phyloP scores from a whole-genome alignment of 2,888 invertebrate species.

The Cryptus armator region DNA sequence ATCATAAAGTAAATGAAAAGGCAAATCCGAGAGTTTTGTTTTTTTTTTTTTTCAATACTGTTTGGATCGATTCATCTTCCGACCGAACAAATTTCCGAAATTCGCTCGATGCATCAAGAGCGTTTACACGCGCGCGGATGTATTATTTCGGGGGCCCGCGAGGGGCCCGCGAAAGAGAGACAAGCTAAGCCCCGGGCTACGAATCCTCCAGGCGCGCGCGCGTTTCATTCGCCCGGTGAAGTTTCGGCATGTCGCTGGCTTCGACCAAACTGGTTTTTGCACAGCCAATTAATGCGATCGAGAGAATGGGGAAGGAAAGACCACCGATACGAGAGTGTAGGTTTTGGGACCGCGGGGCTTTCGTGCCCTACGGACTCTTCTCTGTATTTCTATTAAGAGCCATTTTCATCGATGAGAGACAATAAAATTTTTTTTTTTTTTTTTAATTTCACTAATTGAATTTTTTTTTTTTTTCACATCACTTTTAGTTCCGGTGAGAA shows the following conservation, averaged over 20 bases:
- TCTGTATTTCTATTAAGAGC: constrained; percentile 59
- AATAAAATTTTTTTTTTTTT: constrained; percentile 7
- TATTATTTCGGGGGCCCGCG: constrained; percentile 50
- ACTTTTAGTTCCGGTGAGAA: constrained; percentile 50
- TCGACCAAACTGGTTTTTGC: constrained; percentile 77
- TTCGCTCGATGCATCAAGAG: neutral
- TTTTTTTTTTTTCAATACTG: neutral
- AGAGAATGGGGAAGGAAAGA: constrained; percentile 65
- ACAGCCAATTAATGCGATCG: constrained; percentile 78
- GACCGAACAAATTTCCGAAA: neutral
- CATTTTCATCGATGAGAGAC: constrained; percentile 43
- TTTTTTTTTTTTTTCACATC: constrained; percentile 33
- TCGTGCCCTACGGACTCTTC: constrained; percentile 24
- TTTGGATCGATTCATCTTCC: neutral
- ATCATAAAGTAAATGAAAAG: neutral
- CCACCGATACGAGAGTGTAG: constrained; percentile 35
- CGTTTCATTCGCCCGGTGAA: constrained; percentile 39
- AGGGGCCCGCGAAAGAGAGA: constrained; percentile 47
- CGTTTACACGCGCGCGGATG: constrained; percentile 37
- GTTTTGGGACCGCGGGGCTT: constrained; percentile 27
- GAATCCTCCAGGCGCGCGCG: constrained; percentile 20
- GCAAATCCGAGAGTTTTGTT: neutral
- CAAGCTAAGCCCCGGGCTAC: constrained; percentile 45
- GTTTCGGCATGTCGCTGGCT: constrained; percentile 63
- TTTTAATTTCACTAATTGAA: neutral